Evolutionary conservation across 2,113 vertebrate genomes (phyloP), one percentile per base, ranked within the genome.

Genomic region (Ochotona curzoniae): DNA sequence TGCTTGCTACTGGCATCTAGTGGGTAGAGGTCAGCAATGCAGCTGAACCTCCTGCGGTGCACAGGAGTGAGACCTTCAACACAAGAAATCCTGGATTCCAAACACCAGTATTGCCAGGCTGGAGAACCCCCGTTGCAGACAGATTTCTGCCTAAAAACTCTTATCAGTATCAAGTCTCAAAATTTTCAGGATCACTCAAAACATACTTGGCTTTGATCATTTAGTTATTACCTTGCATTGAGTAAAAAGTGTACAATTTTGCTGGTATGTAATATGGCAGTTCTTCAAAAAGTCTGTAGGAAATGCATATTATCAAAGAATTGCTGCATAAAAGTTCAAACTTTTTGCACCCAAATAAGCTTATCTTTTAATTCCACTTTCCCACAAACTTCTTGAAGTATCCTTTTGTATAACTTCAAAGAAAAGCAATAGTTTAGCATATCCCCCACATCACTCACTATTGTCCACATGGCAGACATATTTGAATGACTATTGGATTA

Each of bases 151-250:
- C 86, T 93, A 74, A 63, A 25, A 95, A 30, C 26, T 76, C 30
- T 93, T 78, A 69, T 35, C 20, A 38, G 12, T 70, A 35, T 90
- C 60, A 86, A 32, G 30, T 85, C 66, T 94, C 66, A 76, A 1
- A 75, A 94, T 47, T 83, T 78, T 64, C 7, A 95, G 26, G 20
- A 44, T 94, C 84, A 74, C 47, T 90, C 60, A 69, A 21, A 84
- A 81, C n/a, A 4, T 47, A 28, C 20, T 89, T 79, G 38, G 49
- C 85, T 90, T 82, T 83, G 30, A 54, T 76, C 82, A 66, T 70
- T 83, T 84, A 54, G 30, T 66, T 80, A 71, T 66, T n/a, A 57
- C 54, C 60, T n/a, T 85, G 18, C 85, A 66, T 44, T 57, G 38
- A 90, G 30, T 51, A 64, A 74, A 49, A 83, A 81, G 35, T 81